Evolutionary conservation across 2,113 vertebrate species (phyloP).

Genomic region (Notothenia coriiceps): DNA sequence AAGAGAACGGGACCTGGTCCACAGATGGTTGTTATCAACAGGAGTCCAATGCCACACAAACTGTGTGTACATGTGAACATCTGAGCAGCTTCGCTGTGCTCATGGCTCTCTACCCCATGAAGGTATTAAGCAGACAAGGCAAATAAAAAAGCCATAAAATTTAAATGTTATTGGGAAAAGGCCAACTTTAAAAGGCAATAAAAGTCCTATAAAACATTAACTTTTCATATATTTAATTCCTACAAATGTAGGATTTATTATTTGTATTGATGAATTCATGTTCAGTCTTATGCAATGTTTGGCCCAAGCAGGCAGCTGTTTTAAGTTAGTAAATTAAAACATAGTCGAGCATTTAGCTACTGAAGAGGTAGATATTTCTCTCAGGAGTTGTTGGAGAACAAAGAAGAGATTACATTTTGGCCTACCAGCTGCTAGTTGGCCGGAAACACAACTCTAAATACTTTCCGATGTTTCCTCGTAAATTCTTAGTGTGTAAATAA

Average conservation of each 20-base stretch:
- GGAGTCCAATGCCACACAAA: conserved; percentile 65
- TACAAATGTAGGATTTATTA: not conserved
- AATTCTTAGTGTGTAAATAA: not conserved
- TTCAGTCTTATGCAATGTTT: not conserved
- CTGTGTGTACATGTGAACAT: conserved; percentile 85
- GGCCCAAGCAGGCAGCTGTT: not conserved
- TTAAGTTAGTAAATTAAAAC: no score
- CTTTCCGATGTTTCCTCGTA: not conserved
- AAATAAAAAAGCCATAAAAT: not conserved
- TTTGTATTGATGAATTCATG: not conserved
- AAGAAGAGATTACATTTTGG: not conserved
- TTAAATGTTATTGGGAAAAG: not conserved
- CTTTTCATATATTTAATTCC: not conserved
- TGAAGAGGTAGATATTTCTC: not conserved
- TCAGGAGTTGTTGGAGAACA: not conserved
- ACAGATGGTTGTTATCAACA: conserved; percentile 76
- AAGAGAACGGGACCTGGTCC: conserved; percentile 81
- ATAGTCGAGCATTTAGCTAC: not conserved
- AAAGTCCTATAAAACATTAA: no score
- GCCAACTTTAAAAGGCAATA: not conserved
- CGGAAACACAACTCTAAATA: not conserved
- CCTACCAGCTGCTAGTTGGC: not conserved
- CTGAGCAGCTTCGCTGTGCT: conserved; percentile 92
- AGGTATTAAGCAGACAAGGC: conserved; percentile 77
- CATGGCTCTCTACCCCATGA: conserved; percentile 86